Conservation (phyloP, 2,113 vertebrate species). For the Garra rufa region DNA sequence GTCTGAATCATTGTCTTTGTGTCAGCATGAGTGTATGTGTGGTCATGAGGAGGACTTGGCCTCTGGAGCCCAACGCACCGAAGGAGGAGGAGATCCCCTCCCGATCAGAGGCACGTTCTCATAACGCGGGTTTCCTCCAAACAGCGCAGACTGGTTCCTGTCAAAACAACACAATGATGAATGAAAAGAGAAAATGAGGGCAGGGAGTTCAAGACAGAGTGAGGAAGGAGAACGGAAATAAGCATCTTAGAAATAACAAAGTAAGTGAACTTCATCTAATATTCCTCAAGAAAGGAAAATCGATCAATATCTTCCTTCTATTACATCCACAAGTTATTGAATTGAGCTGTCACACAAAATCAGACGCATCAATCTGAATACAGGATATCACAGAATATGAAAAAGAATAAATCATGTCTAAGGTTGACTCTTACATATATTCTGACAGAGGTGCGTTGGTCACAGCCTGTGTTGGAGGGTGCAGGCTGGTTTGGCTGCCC, state of each 20-base stretch:
- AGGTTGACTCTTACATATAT: constrained; percentile 83
- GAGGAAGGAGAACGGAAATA: neutral
- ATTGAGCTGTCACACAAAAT: neutral
- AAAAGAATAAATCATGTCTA: neutral
- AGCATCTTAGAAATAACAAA: neutral
- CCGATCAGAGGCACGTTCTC: constrained; percentile 96
- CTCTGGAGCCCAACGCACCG: constrained; percentile 80
- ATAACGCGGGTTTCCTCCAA: constrained; percentile 91
- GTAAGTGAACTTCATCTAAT: constrained; percentile 14
- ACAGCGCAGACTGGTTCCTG: constrained; percentile 92
- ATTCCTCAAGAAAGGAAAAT: neutral
- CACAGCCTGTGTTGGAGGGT: constrained; percentile 81
- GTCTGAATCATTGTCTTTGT: neutral
- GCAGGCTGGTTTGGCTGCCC: constrained; percentile 93
- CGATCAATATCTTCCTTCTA: neutral
- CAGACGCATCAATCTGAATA: constrained; percentile 1
- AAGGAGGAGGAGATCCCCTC: constrained; percentile 94
- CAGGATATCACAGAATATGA: neutral
- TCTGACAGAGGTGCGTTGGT: constrained; percentile 87
- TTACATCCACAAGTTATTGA: neutral
- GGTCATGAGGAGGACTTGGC: constrained; percentile 64
- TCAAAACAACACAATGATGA: neutral
- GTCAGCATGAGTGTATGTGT: constrained; percentile 42
- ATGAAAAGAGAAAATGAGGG: neutral
- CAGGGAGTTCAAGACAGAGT: neutral